Conservation (phyloP, 1,140 invertebrate species). For the Akabosia matsudoensis region DNA sequence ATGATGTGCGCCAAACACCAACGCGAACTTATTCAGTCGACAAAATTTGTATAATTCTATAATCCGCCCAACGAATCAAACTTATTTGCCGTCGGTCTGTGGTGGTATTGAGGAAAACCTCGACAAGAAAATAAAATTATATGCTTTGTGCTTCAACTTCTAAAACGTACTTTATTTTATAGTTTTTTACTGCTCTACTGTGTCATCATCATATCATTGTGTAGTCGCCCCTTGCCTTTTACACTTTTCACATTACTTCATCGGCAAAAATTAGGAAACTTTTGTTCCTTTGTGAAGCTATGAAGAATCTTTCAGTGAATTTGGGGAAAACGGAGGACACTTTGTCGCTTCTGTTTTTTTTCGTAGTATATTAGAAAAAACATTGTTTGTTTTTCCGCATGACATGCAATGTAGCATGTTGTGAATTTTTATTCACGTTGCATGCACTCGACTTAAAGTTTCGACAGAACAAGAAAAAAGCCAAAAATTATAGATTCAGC, state of each 20-base stretch:
- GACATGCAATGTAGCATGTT: slow-evolving; percentile 43
- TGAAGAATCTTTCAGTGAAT: too few species aligned
- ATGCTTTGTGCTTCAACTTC: too few species aligned
- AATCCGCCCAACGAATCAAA: background rate
- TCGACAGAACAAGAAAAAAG: background rate
- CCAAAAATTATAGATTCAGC: background rate
- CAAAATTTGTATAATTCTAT: slow-evolving; percentile 1
- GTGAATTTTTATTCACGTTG: background rate
- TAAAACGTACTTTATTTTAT: too few species aligned
- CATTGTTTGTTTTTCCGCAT: slow-evolving; percentile 13
- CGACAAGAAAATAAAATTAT: background rate
- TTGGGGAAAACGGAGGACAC: background rate
- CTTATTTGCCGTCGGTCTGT: too few species aligned
- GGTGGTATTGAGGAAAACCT: background rate
- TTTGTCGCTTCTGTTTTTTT: slow-evolving; percentile 21
- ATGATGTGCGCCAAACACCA: background rate
- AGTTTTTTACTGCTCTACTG: too few species aligned
- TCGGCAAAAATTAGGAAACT: too few species aligned
- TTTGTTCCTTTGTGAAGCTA: too few species aligned
- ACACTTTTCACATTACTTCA: too few species aligned
- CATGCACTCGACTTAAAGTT: background rate
- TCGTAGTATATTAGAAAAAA: background rate
- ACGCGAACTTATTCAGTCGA: background rate
- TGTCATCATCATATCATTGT: too few species aligned
- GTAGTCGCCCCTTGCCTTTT: too few species aligned